Conservation (phyloP, 2,797 vertebrate genomes). For the Eulemur mongoz region DNA sequence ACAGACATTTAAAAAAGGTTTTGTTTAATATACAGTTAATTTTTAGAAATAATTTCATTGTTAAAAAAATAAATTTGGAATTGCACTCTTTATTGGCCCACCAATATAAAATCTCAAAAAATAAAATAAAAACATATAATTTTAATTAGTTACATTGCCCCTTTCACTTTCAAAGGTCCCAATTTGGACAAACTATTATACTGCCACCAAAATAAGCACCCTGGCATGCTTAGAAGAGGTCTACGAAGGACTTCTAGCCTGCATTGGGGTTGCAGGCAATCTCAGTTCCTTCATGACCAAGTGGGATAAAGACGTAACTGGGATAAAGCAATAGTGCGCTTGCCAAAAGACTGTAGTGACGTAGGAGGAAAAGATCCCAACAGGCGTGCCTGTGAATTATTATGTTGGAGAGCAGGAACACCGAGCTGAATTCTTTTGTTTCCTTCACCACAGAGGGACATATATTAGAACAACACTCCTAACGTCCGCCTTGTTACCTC, state of each 20-base stretch:
- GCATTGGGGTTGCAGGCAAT: background rate
- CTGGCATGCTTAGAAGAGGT: background rate
- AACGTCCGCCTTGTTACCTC: fast-evolving
- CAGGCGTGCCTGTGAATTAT: background rate
- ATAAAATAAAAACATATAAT: background rate
- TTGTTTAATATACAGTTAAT: background rate
- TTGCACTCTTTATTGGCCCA: background rate
- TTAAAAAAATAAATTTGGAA: background rate
- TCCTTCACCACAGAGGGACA: background rate
- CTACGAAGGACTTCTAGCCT: background rate
- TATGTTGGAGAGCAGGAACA: fast-evolving
- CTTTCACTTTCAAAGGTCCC: background rate
- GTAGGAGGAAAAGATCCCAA: background rate
- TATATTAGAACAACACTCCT: fast-evolving
- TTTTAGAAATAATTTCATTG: background rate
- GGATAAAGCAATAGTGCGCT: background rate
- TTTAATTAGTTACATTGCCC: background rate
- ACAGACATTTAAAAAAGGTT: background rate
- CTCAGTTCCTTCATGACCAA: background rate
- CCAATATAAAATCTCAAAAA: background rate
- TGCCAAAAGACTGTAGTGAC: too few relatives aligned
- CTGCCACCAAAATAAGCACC: background rate
- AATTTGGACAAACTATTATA: background rate
- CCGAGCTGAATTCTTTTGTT: background rate
- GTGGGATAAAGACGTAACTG: background rate